Evolutionary conservation across 2,113 vertebrate genomes (phyloP).

Genomic region (Pseudois nayaur): DNA sequence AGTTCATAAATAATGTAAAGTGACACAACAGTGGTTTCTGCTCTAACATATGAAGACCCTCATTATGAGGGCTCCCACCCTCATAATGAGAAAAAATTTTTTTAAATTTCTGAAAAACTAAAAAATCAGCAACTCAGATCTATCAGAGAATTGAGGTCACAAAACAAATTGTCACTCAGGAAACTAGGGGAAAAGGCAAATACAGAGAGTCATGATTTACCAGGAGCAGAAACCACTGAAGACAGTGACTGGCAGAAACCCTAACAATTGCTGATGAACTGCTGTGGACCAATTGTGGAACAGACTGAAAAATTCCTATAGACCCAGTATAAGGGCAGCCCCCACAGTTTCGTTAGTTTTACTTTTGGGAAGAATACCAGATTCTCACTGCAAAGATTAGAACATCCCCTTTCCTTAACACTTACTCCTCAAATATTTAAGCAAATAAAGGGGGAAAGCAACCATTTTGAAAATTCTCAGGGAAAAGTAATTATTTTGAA

Average conservation of each 20-base stretch:
- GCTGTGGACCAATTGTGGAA: not conserved
- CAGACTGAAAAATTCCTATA: not conserved
- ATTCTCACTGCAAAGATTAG: not conserved
- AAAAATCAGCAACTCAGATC: not conserved
- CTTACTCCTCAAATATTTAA: not conserved
- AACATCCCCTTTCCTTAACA: not conserved
- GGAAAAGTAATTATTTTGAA: not conserved
- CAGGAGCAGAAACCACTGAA: not conserved
- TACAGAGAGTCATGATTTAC: not conserved
- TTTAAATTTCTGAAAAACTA: not conserved
- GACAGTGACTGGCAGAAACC: not conserved
- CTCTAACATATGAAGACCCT: not conserved
- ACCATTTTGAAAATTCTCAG: not conserved
- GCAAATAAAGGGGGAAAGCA: not conserved
- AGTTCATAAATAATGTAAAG: not conserved
- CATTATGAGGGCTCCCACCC: not conserved
- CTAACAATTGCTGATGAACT: not conserved
- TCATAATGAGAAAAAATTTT: not conserved
- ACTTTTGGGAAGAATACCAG: not conserved
- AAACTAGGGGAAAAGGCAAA: not conserved
- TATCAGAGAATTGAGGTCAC: not conserved
- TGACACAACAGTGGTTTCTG: not conserved
- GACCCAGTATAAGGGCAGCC: not conserved
- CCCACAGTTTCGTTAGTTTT: not conserved
- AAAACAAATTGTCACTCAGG: not conserved